Evolutionary conservation across 2,888 invertebrate genomes (phyloP), one percentile per base, ranked within the genome.

Genomic region (Notocelia uddmanniana): DNA sequence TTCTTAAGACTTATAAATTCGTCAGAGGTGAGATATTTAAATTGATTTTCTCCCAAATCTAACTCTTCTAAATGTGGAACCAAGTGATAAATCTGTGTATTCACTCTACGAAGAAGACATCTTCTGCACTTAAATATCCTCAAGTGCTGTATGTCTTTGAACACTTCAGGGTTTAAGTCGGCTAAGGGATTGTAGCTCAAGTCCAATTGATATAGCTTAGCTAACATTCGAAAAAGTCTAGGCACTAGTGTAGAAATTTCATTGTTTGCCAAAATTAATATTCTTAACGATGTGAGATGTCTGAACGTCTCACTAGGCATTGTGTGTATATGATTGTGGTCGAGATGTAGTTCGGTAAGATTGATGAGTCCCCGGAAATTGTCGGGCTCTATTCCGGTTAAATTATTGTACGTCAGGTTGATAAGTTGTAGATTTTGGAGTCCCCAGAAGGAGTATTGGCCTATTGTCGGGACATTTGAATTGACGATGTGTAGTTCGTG

Each of bases 391-490:
- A 96, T 94, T 66, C 95, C 94, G 52, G 96, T 95, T 37, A 97
- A 95, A 81, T 96, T 97, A 86, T 97, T 97, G 80, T 95, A 89
- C 2, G 96, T 95, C 63, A 97, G 92, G 87, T 97, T 96, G 78
- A 96, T 89, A 68, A 94, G 81, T 78, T 89, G 90, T 63, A 95
- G 85, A 80, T 95, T 94, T 79, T 93, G 95, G 1, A 97, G 95
- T 5, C 97, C 97, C 97, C 97, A 97, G 85, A 97, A 97, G 0
- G 97, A 96, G 81, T 97, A 96, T 79, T 96, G 95, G 3, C 97
- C 97, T 74, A 97, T 96, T 31, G 96, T 96, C 19, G 96, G 96
- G 41, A 97, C 88, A 81, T 96, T 96, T 0, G 97, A 97, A 77
- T 95, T 95, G 45, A 95, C 95, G 59, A 97, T 96, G 81, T 95